phyloP scores from a whole-genome alignment of 2,113 vertebrate species.

The Thymallus thymallus region DNA sequence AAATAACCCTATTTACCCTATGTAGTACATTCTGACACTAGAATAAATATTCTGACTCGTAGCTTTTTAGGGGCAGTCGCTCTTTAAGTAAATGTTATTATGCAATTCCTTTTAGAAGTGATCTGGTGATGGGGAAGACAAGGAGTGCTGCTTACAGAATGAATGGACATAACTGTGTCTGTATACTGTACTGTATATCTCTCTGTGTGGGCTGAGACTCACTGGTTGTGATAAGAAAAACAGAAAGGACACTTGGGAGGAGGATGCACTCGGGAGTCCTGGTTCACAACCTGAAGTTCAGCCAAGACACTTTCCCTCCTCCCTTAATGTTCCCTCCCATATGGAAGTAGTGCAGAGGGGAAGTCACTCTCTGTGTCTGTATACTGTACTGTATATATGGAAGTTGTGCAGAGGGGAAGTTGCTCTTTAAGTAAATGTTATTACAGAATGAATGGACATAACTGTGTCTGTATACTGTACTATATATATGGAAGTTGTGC shows the following conservation, averaged over 20 bases:
- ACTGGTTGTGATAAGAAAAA: conserved; percentile 20
- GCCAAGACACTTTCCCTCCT: neutral
- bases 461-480: neutral
- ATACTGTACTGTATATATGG: too few species aligned
- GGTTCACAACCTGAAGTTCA: conserved; percentile 5
- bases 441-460: conserved; percentile 1
- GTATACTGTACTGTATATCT: conserved; percentile 4
- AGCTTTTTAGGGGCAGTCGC: neutral
- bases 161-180: neutral
- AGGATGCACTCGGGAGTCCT: neutral
- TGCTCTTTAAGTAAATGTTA: too few species aligned
- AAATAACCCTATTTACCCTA: too few species aligned
- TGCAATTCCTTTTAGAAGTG: conserved; percentile 40
- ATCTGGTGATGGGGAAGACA: conserved; percentile 39
- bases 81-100: conserved; percentile 51
- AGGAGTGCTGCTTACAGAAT: conserved; percentile 27
- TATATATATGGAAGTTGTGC: too few species aligned
- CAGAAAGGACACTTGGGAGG: neutral
- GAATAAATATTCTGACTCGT: neutral
- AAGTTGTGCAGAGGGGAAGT: too few species aligned
- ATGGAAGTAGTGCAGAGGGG: neutral
- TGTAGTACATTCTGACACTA: too few species aligned
- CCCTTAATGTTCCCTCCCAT: neutral
- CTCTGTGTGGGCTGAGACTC: conserved; percentile 35
- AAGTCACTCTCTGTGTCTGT: too few species aligned